Conservation (phyloP, 2,888 invertebrate genomes). For the Hymenopus coronatus region DNA sequence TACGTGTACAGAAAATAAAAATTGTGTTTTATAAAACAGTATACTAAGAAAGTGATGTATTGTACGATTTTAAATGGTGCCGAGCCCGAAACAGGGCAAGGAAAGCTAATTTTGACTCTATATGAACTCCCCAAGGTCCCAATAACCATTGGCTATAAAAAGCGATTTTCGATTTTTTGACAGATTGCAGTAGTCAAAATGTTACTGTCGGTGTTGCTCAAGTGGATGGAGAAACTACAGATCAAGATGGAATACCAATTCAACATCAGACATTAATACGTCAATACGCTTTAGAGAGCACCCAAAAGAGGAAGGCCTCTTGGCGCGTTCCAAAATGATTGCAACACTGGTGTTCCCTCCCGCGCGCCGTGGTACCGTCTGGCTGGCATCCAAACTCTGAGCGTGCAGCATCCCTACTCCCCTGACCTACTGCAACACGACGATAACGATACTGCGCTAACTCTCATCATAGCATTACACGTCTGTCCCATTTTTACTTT, state of each 20-base stretch:
- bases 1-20: too few species aligned
- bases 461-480: not conserved
- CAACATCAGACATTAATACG: not conserved
- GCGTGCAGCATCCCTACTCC: not conserved
- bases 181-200: too few species aligned
- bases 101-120: too few species aligned
- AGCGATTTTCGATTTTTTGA: too few species aligned
- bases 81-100: too few species aligned
- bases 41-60: too few species aligned
- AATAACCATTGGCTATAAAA: too few species aligned
- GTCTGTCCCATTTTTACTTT: not conserved
- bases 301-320: not conserved
- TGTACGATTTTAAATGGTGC: too few species aligned
- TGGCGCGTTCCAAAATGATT: not conserved
- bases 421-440: conserved; percentile 1
- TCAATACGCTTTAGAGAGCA: not conserved
- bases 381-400: not conserved
- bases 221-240: too few species aligned
- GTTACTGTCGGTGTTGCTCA: too few species aligned
- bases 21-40: too few species aligned
- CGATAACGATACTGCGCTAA: not conserved
- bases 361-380: not conserved
- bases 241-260: not conserved
- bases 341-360: not conserved
- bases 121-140: too few species aligned